A percentile compares a stretch with the other conserved stretches of the same genome.
Evolutionary conservation across 2,113 vertebrate species (phyloP).

Genomic region (Equus quagga): DNA sequence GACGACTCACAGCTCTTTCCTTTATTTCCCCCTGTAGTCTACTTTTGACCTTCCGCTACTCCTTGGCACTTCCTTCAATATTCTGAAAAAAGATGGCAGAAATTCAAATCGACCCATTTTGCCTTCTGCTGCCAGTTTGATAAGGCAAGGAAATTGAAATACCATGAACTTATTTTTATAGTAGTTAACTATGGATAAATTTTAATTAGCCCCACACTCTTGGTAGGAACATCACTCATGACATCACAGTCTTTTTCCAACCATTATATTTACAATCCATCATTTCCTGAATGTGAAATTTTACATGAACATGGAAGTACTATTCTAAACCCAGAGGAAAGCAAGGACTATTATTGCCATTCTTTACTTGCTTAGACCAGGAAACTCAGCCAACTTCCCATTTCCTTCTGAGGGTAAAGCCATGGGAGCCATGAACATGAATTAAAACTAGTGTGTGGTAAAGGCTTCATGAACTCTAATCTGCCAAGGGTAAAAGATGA

Average conservation of each 20-base stretch:
- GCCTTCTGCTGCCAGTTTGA: neutral
- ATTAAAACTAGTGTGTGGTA: neutral
- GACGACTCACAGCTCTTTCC: neutral
- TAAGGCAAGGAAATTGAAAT: constrained; percentile 1
- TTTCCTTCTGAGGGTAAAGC: neutral
- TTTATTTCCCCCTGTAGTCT: neutral
- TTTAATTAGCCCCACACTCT: neutral
- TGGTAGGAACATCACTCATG: neutral
- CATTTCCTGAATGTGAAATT: neutral
- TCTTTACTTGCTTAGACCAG: neutral
- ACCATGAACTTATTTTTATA: neutral
- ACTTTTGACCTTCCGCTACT: neutral
- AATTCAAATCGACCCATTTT: neutral
- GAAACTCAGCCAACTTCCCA: neutral
- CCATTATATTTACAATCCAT: neutral
- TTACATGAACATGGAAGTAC: neutral
- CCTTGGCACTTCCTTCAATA: neutral
- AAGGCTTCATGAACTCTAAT: neutral
- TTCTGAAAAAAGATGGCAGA: neutral
- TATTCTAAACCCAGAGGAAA: neutral
- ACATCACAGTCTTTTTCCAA: neutral
- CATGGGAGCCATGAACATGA: neutral
- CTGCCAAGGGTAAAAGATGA: neutral
- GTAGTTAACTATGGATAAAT: neutral
- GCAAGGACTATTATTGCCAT: neutral